phyloP scores from a whole-genome alignment of 64 coral and sea anemone species.

The Acropora yongei region DNA sequence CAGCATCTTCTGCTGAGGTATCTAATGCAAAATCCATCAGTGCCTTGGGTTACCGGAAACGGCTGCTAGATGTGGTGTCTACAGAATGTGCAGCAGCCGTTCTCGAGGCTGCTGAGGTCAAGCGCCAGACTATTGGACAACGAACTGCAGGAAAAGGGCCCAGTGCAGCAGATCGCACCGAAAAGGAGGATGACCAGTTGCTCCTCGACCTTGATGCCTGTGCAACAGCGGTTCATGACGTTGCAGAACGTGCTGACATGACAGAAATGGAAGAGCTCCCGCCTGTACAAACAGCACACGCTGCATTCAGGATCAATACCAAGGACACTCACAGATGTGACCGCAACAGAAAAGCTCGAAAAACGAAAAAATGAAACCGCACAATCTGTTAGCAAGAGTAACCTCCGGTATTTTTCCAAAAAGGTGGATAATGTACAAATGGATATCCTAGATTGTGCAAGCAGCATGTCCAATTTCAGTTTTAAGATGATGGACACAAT shows the following conservation, averaged over 20 bases:
- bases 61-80: conserved; percentile 45
- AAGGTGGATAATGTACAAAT: conserved; percentile 49
- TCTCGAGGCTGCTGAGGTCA: conserved; percentile 52
- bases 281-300: conserved; percentile 13
- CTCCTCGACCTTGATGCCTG: conserved; percentile 22
- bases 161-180: conserved; percentile 33
- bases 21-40: conserved; percentile 58
- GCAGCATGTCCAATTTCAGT: background rate
- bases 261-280: conserved; percentile 6
- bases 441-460: conserved; percentile 38
- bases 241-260: conserved; percentile 3
- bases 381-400: conserved; percentile 4
- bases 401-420: conserved; percentile 38
- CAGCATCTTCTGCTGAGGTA: conserved; percentile 38
- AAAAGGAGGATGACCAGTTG: conserved; percentile 30
- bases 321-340: conserved; percentile 45
- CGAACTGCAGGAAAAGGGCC: conserved; percentile 17
- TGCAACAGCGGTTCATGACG: conserved; percentile 24
- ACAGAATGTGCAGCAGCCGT: conserved; percentile 48
- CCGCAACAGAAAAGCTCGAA: conserved; percentile 14
- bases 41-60: conserved; percentile 40
- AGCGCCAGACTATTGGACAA: conserved; percentile 33
- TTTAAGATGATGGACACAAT: conserved; percentile 63
- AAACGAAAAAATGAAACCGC: conserved; percentile 21
- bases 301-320: conserved; percentile 26